Conservation (phyloP, 2,888 invertebrate species). For the Muscina levida region DNA sequence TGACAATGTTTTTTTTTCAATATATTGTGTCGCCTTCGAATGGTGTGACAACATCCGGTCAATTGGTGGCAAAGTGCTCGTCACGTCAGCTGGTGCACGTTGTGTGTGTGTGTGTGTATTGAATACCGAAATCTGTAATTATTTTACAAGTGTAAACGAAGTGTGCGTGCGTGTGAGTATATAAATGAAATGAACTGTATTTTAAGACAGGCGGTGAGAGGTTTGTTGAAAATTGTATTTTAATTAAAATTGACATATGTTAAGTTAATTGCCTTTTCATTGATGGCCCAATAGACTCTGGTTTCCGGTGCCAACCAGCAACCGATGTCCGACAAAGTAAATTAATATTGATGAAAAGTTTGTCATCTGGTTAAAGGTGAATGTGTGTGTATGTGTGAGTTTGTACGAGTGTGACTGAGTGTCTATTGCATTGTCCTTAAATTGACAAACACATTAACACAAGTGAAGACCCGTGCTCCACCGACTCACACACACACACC, state of each 20-base stretch:
- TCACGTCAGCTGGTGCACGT: background rate
- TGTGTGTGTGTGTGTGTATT: background rate
- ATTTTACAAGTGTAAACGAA: slow-evolving; percentile 26
- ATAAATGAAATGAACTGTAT: background rate
- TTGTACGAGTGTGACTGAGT: background rate
- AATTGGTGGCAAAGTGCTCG: background rate
- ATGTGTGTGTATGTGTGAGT: background rate
- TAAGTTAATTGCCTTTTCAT: slow-evolving; percentile 37
- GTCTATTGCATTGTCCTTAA: background rate
- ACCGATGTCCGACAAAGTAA: background rate
- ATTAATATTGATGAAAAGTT: slow-evolving; percentile 38
- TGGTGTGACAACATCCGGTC: slow-evolving; percentile 12
- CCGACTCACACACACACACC: background rate
- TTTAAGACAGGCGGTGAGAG: background rate
- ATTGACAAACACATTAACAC: background rate
- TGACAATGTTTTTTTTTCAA: no score
- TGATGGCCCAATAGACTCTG: slow-evolving; percentile 8
- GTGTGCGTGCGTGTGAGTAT: slow-evolving; percentile 6
- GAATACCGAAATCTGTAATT: slow-evolving; percentile 33
- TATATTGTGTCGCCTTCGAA: no score
- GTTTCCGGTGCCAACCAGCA: background rate
- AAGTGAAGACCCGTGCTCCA: background rate
- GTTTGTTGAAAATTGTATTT: slow-evolving; percentile 39
- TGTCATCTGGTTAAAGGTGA: background rate
- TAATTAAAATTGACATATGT: slow-evolving; percentile 46